Evolutionary conservation across 2,888 invertebrate species (phyloP), one percentile per base, ranked within the genome.

Genomic region (Drosophila mimetica): DNA sequence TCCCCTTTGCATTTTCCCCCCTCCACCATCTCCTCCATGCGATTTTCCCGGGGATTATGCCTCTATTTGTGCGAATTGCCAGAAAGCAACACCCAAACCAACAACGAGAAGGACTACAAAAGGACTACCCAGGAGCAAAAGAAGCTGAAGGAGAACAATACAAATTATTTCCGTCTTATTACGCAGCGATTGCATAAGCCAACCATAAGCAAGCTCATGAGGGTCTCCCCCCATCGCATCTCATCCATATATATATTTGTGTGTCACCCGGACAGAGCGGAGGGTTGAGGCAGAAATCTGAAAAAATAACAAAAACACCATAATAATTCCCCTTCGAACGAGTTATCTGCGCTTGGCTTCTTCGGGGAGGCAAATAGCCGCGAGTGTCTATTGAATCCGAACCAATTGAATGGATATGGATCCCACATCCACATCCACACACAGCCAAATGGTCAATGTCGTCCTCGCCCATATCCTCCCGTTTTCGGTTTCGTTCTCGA

Each of bases 161-260:
- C 48, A 88, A 84, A 90, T 89, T 78, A 84, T 86, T 89, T 90
- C 90, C 90, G 86, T 86, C 80, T 89, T 90, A 89, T 90, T 90
- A 88, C 86, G 67, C 85, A 82, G 80, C 80, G 84, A 89, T 83
- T 88, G 88, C 72, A 76, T 76, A 85, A 76, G 77, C 81, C 46
- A 66, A 71, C 64, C 81, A 79, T 70, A 76, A 81, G 73, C 72
- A 75, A 71, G 84, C 70, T 76, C 76, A 78, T 55, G 57, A 75
- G 60, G 61, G 63, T 39, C 54, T 9, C 7, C 42, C 42, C 22
- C 42, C 42, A n/a, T 42, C 42, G 9, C 48, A 28, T 25, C 32
- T 32, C 14, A n/a, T 7, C 4, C 1, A 14, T 18, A 3, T 8
- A 16, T 4, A 9, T 8, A 14, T 25, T 25, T 46, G 18, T 55